Evolutionary conservation across 1,140 invertebrate species (phyloP), one percentile per base, ranked within the genome.

Genomic region (Littorina saxatilis): DNA sequence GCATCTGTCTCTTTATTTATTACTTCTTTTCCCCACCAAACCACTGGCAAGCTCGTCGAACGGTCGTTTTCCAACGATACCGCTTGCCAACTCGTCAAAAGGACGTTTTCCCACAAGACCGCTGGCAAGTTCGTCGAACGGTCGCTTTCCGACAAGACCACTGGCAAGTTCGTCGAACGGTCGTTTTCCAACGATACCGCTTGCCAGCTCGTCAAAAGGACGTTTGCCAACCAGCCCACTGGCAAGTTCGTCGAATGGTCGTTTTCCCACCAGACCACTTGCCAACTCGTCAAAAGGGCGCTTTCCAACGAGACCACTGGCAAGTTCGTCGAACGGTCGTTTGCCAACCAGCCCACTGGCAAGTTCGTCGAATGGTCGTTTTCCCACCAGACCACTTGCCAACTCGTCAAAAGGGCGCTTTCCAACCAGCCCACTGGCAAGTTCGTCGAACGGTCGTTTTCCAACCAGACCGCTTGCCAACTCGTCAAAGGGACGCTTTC

Each of bases 211-310:
- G 61, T 80, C 79, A 32, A 83, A 80, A 43, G 66, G 66, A 29
- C 86, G 32, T 83, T 88, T 88, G 0, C 87, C 87, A 11, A 88
- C 84, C 15, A 88, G 70, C 11, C 87, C 86, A 63, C 77, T 86
- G 27, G 87, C 87, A 29, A 88, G 32, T 15, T 80, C 11, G 80
- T 86, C 85, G 29, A 83, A 79, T 15, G 50, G 70, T 35, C 84
- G 37, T 80, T 86, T 84, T 35, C 84, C 84, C 23, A 83, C 80
- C 35, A 83, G 81, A 23, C 82, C 80, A 70, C 80, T 86, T 35
- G 87, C 87, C 29, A 88, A 39, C 4, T 68, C 5, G 79, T 86
- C 37, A 7, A 29, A 63, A 17, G 27, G 17, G 20, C 76, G 39
- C 47, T 74, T 74, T 4, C 72, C 72, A 20, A 74, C 72, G n/a